Percentiles rank a stretch among this genome's conserved stretches.
Conservation (phyloP, 2,797 vertebrate species). For the Hapalemur alaotrensis region DNA sequence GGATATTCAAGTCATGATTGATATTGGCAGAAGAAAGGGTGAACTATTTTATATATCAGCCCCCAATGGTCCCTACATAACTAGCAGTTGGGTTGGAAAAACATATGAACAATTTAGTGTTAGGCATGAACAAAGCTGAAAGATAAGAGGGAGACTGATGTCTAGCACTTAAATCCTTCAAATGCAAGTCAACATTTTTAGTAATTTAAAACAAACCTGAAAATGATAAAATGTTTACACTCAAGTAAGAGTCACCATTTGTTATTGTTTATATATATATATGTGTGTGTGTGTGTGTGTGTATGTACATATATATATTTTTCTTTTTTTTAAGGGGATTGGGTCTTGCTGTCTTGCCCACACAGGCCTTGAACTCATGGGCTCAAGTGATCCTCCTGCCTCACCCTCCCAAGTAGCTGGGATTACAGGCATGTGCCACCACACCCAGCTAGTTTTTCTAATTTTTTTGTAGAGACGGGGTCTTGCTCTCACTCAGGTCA, state of each 20-base stretch:
- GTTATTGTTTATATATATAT: too few species aligned
- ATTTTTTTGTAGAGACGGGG: too few species aligned
- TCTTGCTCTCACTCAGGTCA: too few species aligned
- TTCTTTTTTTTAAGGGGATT: too few species aligned
- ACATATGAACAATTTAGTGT: background rate
- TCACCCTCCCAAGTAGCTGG: too few species aligned
- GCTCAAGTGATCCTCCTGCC: too few species aligned
- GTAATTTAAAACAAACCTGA: constrained; percentile 14
- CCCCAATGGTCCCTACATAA: background rate
- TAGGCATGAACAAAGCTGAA: background rate
- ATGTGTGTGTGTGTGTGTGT: too few species aligned
- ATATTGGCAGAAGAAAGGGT: background rate
- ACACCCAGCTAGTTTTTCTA: too few species aligned
- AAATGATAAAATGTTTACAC: constrained; percentile 24
- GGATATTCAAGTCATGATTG: constrained; percentile 50
- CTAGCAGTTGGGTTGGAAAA: background rate
- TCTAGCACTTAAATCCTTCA: background rate
- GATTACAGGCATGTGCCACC: too few species aligned
- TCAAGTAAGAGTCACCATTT: background rate
- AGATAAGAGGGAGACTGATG: background rate
- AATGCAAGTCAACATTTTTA: background rate
- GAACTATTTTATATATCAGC: background rate
- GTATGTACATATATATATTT: too few species aligned
- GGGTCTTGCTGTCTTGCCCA: too few species aligned
- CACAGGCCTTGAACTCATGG: too few species aligned